Conservation (phyloP, 2,113 vertebrate species). For the Cochlearius cochlearius region DNA sequence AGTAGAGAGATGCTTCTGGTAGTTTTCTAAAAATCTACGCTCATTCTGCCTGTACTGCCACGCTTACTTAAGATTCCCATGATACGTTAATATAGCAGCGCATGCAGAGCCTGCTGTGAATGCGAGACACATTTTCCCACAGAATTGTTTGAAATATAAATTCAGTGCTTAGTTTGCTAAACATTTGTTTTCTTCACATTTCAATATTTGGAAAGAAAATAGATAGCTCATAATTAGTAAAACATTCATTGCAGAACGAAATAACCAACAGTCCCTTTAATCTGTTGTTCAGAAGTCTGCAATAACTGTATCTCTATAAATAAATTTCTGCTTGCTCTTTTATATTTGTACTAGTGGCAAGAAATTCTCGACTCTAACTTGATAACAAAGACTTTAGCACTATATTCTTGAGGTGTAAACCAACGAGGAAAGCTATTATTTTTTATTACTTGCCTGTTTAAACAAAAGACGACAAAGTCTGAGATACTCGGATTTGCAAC, state of each 20-base stretch:
- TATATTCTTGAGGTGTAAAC: neutral
- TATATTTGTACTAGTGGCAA: neutral
- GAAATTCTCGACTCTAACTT: slow-evolving; percentile 2
- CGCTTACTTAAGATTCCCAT: neutral
- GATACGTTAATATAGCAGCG: neutral
- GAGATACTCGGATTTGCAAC: slow-evolving; percentile 15
- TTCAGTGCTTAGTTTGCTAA: neutral
- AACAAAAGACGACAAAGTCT: slow-evolving; percentile 30
- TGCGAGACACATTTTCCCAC: neutral
- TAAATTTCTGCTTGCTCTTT: slow-evolving; percentile 52
- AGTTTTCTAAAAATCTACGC: neutral
- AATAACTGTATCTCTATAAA: slow-evolving; percentile 62
- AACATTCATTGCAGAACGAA: slow-evolving; percentile 45
- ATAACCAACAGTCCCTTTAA: slow-evolving; percentile 63
- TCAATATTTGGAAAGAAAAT: slow-evolving; percentile 42
- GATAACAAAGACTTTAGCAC: neutral
- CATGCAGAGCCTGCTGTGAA: neutral
- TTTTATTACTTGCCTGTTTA: slow-evolving; percentile 18
- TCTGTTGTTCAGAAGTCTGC: slow-evolving; percentile 60
- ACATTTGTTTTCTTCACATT: slow-evolving; percentile 28
- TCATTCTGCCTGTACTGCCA: neutral
- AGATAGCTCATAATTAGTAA: slow-evolving; percentile 51
- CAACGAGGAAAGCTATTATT: slow-evolving; percentile 2
- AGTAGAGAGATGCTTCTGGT: neutral
- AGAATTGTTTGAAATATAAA: slow-evolving; percentile 19